Base-by-base conservation (phyloP, 2,113 vertebrate species). In the Choloepus hoffmanni region DNA sequence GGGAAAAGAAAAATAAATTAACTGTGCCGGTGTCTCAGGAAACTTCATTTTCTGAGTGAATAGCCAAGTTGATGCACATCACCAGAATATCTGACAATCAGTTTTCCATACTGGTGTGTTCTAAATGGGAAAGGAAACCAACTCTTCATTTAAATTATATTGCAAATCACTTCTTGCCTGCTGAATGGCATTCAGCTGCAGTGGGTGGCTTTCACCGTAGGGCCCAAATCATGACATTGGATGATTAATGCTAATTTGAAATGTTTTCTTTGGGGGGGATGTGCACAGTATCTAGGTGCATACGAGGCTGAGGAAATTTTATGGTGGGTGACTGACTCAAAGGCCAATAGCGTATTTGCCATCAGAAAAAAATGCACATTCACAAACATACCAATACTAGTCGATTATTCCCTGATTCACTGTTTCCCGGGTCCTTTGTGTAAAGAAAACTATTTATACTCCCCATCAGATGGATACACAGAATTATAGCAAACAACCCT, bases 331-430 rank as follows among this genome's bases (percentile, higher is more conserved):
- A 98, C 97, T 97, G 97, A 96, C 97, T 98, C 98, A 93, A 94
- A 97, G 98, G 97, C 91, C 98, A 97, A 98, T 96, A 97, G 98
- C 95, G 84, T 96, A 96, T 97, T 98, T 98, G 98, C 97, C 96
- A 97, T 98, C 97, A 98, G 98, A 98, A 97, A 98, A 98, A 98
- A 98, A 98, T 95, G 97, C 95, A 97, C 97, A 96, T 98, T 98
- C 98, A 97, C 96, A 98, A 98, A 98, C 95, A 97, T 82, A 97
- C 97, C 62, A 74, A 90, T 96, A 97, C 96, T 73, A 97, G 97
- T 97, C 98, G 98, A 98, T 98, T 97, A 97, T 97, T 98, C 92
- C 97, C 97, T 91, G 91, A 97, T 98, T 98, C 97, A 94, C 97
- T 97, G 83, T 97, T 98, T 98, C 97, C 94, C 55, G 65, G 92